Conservation (phyloP, 2,113 vertebrate genomes). For the Forbesichthys papilliferus region DNA sequence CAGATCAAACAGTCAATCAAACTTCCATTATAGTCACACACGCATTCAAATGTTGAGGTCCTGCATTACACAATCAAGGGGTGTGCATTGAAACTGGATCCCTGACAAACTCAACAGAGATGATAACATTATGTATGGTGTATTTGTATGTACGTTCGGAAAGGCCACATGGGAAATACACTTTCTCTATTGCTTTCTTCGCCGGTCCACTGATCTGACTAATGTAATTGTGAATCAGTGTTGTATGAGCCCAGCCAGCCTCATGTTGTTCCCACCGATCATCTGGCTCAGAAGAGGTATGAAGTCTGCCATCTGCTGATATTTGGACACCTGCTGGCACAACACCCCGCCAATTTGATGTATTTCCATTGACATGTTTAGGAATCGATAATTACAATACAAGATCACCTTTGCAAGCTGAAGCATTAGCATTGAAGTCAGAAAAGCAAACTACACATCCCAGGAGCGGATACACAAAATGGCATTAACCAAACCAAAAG, state of each 20-base stretch:
- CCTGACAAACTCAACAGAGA: too few species aligned
- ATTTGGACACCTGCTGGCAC: slow-evolving; percentile 46
- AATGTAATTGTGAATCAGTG: slow-evolving; percentile 61
- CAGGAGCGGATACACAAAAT: too few species aligned
- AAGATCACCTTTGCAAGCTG: background rate
- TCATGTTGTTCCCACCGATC: slow-evolving; percentile 58
- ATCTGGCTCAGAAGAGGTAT: slow-evolving; percentile 49
- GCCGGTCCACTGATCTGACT: slow-evolving; percentile 46
- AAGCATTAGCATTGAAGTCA: background rate
- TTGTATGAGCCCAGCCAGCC: slow-evolving; percentile 48
- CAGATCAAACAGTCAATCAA: too few species aligned
- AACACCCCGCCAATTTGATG: slow-evolving; percentile 41
- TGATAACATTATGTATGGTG: too few species aligned
- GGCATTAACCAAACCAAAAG: background rate
- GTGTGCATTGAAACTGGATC: too few species aligned
- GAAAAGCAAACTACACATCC: background rate
- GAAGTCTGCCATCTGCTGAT: slow-evolving; percentile 70
- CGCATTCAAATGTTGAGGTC: too few species aligned
- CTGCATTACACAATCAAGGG: too few species aligned
- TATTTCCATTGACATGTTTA: slow-evolving; percentile 48
- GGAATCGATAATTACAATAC: slow-evolving; percentile 9
- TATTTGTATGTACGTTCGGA: background rate
- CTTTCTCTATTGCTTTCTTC: slow-evolving; percentile 15
- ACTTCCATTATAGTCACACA: too few species aligned
- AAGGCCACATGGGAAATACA: background rate